Percentiles rank a stretch among this genome's conserved stretches.
Evolutionary conservation across 2,888 invertebrate species (phyloP).

Genomic region (Idaea dimidiata): DNA sequence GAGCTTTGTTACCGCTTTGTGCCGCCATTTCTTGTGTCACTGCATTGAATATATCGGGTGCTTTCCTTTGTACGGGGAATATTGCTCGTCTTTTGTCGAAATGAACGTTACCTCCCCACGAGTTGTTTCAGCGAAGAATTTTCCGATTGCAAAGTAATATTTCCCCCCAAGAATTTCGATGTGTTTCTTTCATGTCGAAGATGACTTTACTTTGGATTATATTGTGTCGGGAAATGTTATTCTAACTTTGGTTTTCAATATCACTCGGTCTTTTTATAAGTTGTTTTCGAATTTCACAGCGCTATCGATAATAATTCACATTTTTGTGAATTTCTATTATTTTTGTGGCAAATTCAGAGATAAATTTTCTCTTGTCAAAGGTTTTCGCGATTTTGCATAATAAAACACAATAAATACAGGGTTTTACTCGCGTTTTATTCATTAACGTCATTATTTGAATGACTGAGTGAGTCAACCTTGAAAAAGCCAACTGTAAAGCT

Average conservation of each 20-base stretch:
- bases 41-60: constrained; percentile 80
- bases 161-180: constrained; percentile 78
- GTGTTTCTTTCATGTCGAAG: constrained; percentile 76
- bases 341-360: not conserved
- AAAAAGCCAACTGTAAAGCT: too few species aligned
- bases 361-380: constrained; percentile 5
- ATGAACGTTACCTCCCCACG: constrained; percentile 77
- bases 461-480: too few species aligned
- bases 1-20: constrained; percentile 78
- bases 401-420: too few species aligned
- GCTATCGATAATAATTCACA: constrained; percentile 39
- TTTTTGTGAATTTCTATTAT: constrained; percentile 11
- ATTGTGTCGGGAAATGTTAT: constrained; percentile 65
- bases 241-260: constrained; percentile 58
- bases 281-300: constrained; percentile 32
- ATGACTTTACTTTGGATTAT: constrained; percentile 75
- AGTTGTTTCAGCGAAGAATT: constrained; percentile 79
- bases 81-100: constrained; percentile 79
- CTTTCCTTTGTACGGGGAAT: constrained; percentile 78
- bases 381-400: too few species aligned
- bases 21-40: constrained; percentile 79
- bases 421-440: too few species aligned
- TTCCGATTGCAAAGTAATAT: constrained; percentile 80
- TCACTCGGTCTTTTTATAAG: constrained; percentile 39
- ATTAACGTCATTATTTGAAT: too few species aligned